Conservation (phyloP, 1,140 invertebrate genomes). For the Tyrophagus putrescentiae region DNA sequence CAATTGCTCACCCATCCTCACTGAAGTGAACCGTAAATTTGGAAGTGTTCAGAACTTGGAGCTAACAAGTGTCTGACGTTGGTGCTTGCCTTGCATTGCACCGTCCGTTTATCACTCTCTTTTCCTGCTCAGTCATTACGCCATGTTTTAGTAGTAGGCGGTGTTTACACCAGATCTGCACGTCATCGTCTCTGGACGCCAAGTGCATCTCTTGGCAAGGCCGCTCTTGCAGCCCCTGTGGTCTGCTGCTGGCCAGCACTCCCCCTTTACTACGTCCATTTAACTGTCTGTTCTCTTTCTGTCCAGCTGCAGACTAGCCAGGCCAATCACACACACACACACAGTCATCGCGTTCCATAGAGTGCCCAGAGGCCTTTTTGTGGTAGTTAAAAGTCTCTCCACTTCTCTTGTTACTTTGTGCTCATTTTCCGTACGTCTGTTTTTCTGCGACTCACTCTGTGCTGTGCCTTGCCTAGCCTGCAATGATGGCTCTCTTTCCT, state of each 20-base stretch:
- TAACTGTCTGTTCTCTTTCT: too few relatives aligned
- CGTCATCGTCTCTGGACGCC: slow-evolving; percentile 7
- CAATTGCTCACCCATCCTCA: too few relatives aligned
- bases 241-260: too few relatives aligned
- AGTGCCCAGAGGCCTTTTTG: slow-evolving; percentile 11
- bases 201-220: background rate
- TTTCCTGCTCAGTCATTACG: slow-evolving; percentile 3
- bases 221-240: background rate
- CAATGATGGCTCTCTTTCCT: background rate
- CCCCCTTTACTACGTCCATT: too few relatives aligned
- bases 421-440: background rate
- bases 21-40: too few relatives aligned
- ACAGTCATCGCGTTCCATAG: too few relatives aligned
- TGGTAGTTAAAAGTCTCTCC: background rate
- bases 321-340: too few relatives aligned
- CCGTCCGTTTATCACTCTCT: background rate
- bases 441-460: background rate
- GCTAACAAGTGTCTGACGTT: slow-evolving; percentile 9
- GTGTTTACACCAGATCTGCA: slow-evolving; percentile 2
- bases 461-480: background rate
- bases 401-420: too few relatives aligned
- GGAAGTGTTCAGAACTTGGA: too few relatives aligned
- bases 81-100: slow-evolving; percentile 6
- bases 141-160: slow-evolving; percentile 7
- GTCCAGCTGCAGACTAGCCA: background rate